Evolutionary conservation across 2,888 invertebrate genomes (phyloP).

Genomic region (Galerucella pusilla): DNA sequence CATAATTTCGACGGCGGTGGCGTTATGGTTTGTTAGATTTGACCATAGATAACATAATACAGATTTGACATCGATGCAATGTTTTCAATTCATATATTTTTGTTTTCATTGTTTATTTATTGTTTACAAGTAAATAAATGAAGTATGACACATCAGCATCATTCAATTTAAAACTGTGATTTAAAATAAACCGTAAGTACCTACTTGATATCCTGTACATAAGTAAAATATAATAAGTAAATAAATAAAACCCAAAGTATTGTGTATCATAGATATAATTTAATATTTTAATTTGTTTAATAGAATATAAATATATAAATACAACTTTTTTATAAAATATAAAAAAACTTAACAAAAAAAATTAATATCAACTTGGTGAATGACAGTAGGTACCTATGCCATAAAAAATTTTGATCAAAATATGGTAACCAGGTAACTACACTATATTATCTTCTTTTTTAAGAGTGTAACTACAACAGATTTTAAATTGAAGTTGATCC

Average conservation of each 20-base stretch:
- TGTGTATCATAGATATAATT: conserved; percentile 14
- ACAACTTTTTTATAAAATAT: conserved; percentile 35
- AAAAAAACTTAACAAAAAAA: conserved; percentile 32
- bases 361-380: conserved; percentile 15
- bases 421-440: not conserved
- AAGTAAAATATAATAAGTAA: conserved; percentile 4
- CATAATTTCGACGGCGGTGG: too few relatives aligned
- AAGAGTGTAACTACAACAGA: too few relatives aligned
- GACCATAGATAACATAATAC: too few relatives aligned
- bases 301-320: conserved; percentile 37
- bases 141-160: too few relatives aligned
- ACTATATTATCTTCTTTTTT: too few relatives aligned
- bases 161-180: not conserved
- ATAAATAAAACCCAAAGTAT: conserved; percentile 7
- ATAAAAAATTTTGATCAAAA: not conserved
- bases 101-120: too few relatives aligned
- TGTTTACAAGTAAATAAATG: too few relatives aligned
- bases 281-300: conserved; percentile 12
- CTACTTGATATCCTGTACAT: conserved; percentile 15
- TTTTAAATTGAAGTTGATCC: too few relatives aligned
- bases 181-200: not conserved
- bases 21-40: too few relatives aligned
- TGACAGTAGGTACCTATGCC: not conserved
- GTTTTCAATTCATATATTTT: too few relatives aligned
- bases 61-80: too few relatives aligned